phyloP scores from a whole-genome alignment of 2,888 invertebrate genomes.

The Magallana nippona region DNA sequence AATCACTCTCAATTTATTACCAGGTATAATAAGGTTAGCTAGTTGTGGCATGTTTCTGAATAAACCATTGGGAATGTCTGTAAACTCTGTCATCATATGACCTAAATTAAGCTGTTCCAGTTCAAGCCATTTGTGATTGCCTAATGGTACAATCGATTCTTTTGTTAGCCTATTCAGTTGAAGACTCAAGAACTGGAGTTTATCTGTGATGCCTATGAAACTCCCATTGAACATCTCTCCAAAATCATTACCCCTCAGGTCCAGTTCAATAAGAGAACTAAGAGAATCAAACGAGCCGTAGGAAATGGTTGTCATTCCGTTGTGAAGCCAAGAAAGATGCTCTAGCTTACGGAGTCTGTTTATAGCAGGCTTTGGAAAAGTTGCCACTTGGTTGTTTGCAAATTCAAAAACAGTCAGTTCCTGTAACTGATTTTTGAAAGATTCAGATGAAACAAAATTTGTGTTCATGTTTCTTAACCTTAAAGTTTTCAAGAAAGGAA shows the following conservation, averaged over 20 bases:
- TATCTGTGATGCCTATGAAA: conserved; percentile 52
- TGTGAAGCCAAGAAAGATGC: conserved; percentile 55
- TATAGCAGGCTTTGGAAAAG: conserved; percentile 57
- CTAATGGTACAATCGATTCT: conserved; percentile 46
- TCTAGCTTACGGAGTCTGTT: conserved; percentile 50
- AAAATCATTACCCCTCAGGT: conserved; percentile 57
- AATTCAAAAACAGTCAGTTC: conserved; percentile 54
- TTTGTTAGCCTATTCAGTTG: conserved; percentile 51
- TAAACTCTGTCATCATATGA: conserved; percentile 39
- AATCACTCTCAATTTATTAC: conserved; percentile 58
- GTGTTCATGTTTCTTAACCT: conserved; percentile 52
- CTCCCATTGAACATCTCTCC: conserved; percentile 45
- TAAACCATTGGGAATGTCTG: conserved; percentile 52
- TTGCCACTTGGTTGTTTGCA: conserved; percentile 47
- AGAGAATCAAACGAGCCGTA: conserved; percentile 54
- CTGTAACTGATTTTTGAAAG: conserved; percentile 55
- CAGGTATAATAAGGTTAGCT: conserved; percentile 58
- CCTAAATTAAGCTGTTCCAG: conserved; percentile 47
- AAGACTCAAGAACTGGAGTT: conserved; percentile 53
- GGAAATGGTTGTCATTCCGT: conserved; percentile 52
- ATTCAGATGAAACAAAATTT: conserved; percentile 51
- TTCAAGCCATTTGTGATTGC: conserved; percentile 55
- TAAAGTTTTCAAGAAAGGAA: conserved; percentile 56
- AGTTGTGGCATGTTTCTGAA: conserved; percentile 62
- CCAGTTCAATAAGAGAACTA: conserved; percentile 54